These are phyloP conservation scores for Radopholus similis DNA, from an alignment of 1,140 invertebrate species.

Conservation along the genomic window DNA sequence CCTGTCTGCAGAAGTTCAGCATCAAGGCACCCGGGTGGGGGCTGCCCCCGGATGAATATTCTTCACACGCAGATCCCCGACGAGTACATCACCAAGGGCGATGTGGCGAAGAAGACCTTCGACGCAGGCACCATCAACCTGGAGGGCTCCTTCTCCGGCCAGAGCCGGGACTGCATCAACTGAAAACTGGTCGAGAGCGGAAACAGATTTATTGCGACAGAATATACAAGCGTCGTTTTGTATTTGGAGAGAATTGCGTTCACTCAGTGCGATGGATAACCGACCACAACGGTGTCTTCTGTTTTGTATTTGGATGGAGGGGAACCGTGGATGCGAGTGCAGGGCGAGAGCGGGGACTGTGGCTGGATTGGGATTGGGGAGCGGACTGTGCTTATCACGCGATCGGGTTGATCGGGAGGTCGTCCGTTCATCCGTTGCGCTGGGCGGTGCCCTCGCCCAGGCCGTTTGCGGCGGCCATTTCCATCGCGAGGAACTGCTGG, in stretches of 20 bases:
- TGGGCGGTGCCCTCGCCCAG: too few relatives aligned
- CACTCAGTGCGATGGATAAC: neutral
- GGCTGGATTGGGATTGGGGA: neutral
- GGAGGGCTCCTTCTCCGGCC: conserved; percentile 43
- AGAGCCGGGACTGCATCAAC: conserved; percentile 52
- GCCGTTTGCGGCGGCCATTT: too few relatives aligned
- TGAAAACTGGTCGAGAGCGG: conserved; percentile 17
- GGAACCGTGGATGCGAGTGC: too few relatives aligned
- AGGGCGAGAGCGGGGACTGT: too few relatives aligned
- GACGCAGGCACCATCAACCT: conserved; percentile 50
- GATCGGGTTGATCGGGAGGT: too few relatives aligned
- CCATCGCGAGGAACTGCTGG: too few relatives aligned
- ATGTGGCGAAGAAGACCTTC: conserved; percentile 39
- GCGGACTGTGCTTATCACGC: too few relatives aligned
- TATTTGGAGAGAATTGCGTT: neutral
- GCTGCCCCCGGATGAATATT: neutral
- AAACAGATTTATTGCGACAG: neutral
- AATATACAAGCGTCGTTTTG: neutral
- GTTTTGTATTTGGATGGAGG: too few relatives aligned
- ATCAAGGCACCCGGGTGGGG: conserved; percentile 30
- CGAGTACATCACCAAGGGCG: conserved; percentile 42
- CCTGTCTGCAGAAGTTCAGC: conserved; percentile 45
- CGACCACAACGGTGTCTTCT: neutral
- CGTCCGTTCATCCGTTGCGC: too few relatives aligned
- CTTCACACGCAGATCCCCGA: conserved; percentile 41